Conservation (phyloP, 2,113 vertebrate genomes). For the Neofelis nebulosa region DNA sequence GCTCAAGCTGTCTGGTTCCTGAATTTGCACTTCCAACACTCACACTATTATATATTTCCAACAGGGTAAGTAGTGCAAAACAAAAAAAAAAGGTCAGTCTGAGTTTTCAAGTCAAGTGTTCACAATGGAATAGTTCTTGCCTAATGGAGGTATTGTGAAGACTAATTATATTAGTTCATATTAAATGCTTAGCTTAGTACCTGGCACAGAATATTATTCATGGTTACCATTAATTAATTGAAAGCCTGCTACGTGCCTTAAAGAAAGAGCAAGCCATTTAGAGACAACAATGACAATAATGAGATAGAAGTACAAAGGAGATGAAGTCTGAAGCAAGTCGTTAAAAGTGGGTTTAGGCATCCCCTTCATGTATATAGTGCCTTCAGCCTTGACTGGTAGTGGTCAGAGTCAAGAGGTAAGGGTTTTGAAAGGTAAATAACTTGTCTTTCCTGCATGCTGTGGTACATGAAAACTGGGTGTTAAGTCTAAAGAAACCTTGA, state of each 20-base stretch:
- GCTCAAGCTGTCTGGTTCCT: not conserved
- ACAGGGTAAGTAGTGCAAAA: not conserved
- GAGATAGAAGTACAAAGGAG: not conserved
- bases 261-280: not conserved
- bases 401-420: not conserved
- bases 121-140: not conserved
- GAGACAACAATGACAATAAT: not conserved
- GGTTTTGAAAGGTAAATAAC: not conserved
- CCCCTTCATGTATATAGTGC: not conserved
- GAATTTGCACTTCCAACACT: not conserved
- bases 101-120: not conserved
- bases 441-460: not conserved
- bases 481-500: not conserved
- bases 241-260: not conserved
- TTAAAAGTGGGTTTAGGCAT: not conserved
- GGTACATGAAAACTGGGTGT: not conserved
- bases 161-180: not conserved
- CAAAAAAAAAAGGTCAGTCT: not conserved
- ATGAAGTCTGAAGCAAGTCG: fast-evolving
- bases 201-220: not conserved
- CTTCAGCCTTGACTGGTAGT: not conserved
- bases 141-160: not conserved
- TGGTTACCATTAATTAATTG: not conserved
- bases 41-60: not conserved
- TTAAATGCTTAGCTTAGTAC: not conserved